Percentiles rank a stretch among this genome's conserved stretches.
Evolutionary conservation across 2,797 vertebrate species (phyloP).

Genomic region (Octomys mimax): DNA sequence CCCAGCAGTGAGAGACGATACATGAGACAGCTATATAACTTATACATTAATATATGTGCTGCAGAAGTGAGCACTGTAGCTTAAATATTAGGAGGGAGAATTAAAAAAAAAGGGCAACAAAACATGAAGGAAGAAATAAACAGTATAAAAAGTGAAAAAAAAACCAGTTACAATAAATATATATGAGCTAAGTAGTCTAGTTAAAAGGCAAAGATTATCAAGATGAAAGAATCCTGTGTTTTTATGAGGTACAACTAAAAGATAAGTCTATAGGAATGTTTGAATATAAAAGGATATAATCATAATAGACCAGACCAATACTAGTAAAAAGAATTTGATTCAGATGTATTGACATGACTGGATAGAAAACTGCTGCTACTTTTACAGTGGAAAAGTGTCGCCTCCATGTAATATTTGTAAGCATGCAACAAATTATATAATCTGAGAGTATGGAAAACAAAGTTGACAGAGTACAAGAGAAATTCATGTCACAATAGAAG

Average conservation of each 20-base stretch:
- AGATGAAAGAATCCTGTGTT: background rate
- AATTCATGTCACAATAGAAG: background rate
- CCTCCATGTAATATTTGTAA: background rate
- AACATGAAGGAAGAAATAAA: background rate
- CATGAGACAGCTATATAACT: background rate
- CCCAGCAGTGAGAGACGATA: no score
- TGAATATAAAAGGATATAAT: background rate
- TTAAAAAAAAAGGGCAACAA: constrained; percentile 12
- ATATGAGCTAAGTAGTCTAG: constrained; percentile 23
- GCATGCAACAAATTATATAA: background rate
- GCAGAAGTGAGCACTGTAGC: background rate
- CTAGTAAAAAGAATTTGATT: background rate
- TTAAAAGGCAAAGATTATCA: constrained; percentile 50
- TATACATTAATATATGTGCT: background rate
- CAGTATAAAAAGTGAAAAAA: background rate
- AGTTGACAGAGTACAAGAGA: background rate
- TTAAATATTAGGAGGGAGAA: background rate
- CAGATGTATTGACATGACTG: constrained; percentile 2
- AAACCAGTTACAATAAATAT: constrained; percentile 38
- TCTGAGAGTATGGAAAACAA: background rate
- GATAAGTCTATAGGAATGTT: background rate
- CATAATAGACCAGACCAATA: background rate
- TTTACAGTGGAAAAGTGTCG: background rate
- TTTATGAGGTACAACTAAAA: constrained; percentile 42
- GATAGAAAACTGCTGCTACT: background rate